Evolutionary conservation across 2,888 invertebrate species (phyloP), one percentile per base, ranked within the genome.

Genomic region (Diloba caeruleocephala): DNA sequence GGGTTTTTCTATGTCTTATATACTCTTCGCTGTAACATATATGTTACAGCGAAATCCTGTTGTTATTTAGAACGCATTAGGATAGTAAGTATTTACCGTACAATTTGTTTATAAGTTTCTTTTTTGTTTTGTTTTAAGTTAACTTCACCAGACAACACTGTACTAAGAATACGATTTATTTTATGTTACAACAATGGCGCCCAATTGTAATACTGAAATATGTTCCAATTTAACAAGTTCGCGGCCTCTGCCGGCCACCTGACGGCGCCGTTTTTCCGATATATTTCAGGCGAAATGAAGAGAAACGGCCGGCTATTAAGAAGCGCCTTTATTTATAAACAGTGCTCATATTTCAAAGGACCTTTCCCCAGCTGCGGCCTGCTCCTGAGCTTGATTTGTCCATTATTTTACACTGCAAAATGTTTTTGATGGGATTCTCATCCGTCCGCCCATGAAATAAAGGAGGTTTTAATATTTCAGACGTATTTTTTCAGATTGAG

Each of bases 291-390:
- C 41, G 45, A 72, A 81, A 86, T 84, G 82, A 85, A 87, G 87
- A 87, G 72, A 74, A 83, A 86, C 76, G 76, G 62, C 63, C 57
- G 46, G 60, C 82, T 79, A 84, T 88, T 85, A 86, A 76, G 71
- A 56, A 56, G 71, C 58, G 76, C 76, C 73, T 81, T 86, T 83
- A 84, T 87, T 86, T 81, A 83, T 84, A 82, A 83, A 82, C 82
- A 80, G 65, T 69, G 74, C 74, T 76, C 77, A 83, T 82, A 80
- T 81, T 82, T 86, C 78, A 80, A 69, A 63, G 54, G 55, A 41
- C 65, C 46, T 50, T n/a, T 45, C 44, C 65, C 48, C 68, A 66
- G 62, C 69, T 71, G 74, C 69, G 64, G 41, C 62, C 53, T 37
- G 43, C 52, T 50, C 25, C 57, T 55, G 37, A 48, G 46, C 53